These are phyloP conservation scores for Agrochola litura DNA, from an alignment of 2,888 invertebrate genomes.

Conservation along the genomic window DNA sequence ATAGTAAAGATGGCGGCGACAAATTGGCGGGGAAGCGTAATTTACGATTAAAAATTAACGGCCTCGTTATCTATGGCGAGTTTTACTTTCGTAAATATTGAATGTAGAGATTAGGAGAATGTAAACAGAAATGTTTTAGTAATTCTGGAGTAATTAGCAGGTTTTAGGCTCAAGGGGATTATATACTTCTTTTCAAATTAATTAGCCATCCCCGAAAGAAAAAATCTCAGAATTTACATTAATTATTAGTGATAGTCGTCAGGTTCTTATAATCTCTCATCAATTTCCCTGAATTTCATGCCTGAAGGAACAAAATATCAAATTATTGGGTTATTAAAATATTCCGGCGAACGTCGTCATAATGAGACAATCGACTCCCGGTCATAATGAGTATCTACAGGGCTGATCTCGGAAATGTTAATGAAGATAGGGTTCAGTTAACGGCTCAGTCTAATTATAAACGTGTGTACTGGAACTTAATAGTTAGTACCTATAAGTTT, in stretches of 20 bases:
- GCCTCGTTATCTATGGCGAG: neutral
- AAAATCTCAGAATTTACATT: neutral
- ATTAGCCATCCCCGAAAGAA: neutral
- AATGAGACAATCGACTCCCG: slow-evolving; percentile 17
- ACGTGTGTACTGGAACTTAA: too few species aligned
- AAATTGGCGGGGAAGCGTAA: neutral
- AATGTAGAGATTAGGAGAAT: slow-evolving; percentile 1
- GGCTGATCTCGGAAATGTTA: slow-evolving; percentile 7
- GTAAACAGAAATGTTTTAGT: slow-evolving; percentile 1
- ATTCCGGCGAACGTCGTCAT: neutral
- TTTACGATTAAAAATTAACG: slow-evolving; percentile 14
- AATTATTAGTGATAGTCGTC: neutral
- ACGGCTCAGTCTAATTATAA: neutral
- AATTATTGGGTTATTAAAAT: slow-evolving; percentile 9
- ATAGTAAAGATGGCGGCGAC: slow-evolving; percentile 34
- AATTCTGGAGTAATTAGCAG: neutral
- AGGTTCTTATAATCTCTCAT: too few species aligned
- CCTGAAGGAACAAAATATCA: neutral
- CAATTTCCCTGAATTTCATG: neutral
- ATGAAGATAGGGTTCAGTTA: slow-evolving; percentile 13
- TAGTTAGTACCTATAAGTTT: slow-evolving; percentile 4
- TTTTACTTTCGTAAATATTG: slow-evolving; percentile 30
- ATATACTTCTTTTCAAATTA: too few species aligned
- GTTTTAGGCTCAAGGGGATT: neutral
- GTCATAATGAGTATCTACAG: neutral